Base-by-base conservation (phyloP, 2,797 vertebrate genomes). In the Xiphophorus birchmanni region DNA sequence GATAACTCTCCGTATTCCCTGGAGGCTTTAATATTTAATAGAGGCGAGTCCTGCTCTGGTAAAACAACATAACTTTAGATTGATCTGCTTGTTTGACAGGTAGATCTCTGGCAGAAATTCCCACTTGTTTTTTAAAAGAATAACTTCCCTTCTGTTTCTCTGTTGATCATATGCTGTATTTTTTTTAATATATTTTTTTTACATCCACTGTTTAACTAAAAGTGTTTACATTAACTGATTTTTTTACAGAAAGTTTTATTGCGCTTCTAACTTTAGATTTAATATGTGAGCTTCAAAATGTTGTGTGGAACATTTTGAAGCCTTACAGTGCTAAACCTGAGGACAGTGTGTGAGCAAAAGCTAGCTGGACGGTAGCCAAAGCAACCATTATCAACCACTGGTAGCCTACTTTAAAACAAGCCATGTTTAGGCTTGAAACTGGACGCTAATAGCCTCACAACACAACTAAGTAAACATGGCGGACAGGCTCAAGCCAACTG, bases 311-410 rank as follows among this genome's bases (percentile, higher is more conserved):
- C 56, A 86, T 56, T 80, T 81, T 52, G 18, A 81, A 32, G 40
- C 63, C 18, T n/a, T 71, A 35, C 1, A 74, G 69, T 72, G 50
- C 52, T 58, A 58, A 76, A 77, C 48, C 74, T 79, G 73, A 69
- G 40, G 71, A 54, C 82, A 69, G 52, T 56, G 47, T 67, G 29
- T 82, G 77, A 65, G 52, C 52, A 32, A 85, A 77, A 86, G 52
- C 63, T 58, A 12, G 42, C 76, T 89, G 77, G 82, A 89, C 17
- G 0, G 3, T 52, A 50, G 67, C 87, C 84, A 89, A 86, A 83
- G 81, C 80, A 80, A 63, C 69, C 82, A 76, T 82, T 78, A 63
- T 75, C 80, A 79, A 58, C 71, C 54, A 26, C 63, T 63, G 60
- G 60, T 18, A 48, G 58, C 76, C 42, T 9, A 4, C 76, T 81